Base-by-base conservation (phyloP, 2,113 vertebrate genomes). In the Channa argus region DNA sequence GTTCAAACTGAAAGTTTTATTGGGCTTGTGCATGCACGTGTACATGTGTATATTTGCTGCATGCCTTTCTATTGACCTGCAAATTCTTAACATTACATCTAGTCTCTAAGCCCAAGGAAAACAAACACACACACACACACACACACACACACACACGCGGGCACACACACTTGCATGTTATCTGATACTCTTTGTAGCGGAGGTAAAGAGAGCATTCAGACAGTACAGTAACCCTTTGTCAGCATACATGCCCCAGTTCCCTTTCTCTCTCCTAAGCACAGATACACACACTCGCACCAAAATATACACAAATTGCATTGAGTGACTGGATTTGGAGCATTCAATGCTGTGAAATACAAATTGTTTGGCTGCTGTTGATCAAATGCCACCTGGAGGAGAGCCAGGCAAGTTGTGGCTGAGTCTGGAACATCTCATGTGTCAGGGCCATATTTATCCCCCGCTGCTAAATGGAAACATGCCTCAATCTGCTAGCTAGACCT, bases 381-480 rank as follows among this genome's bases (percentile, higher is more conserved):
- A 90, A 91, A 88, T 87, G 63, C 66, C 41, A 79, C 61, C 69
- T 90, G 88, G 90, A 91, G 50, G 50, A 58, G 75, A 75, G 82
- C 83, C 83, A 90, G 79, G 49, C 79, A 88, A 83, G 82, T 87
- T 85, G 75, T 47, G 86, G 89, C 86, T 47, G 68, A 87, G 72
- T 86, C 85, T 91, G 85, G 85, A 82, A 86, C 89, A 84, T 89
- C 85, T 89, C 86, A 78, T 86, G 64, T 92, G 91, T 92, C 88
- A 80, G 69, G 83, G 77, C 69, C 82, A 50, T 83, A 89, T 92
- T 92, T 91, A 88, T 92, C 86, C 80, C 77, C 43, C n/a, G 52
- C 73, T 75, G 71, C 80, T 87, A 87, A 89, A 89, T 85, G 79
- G 77, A 86, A 92, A 86, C 91, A 81, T 90, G 91, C 79, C 83